Percentiles rank a stretch among this genome's conserved stretches.
Evolutionary conservation across 2,113 vertebrate genomes (phyloP).

Genomic region (Polypterus senegalus): DNA sequence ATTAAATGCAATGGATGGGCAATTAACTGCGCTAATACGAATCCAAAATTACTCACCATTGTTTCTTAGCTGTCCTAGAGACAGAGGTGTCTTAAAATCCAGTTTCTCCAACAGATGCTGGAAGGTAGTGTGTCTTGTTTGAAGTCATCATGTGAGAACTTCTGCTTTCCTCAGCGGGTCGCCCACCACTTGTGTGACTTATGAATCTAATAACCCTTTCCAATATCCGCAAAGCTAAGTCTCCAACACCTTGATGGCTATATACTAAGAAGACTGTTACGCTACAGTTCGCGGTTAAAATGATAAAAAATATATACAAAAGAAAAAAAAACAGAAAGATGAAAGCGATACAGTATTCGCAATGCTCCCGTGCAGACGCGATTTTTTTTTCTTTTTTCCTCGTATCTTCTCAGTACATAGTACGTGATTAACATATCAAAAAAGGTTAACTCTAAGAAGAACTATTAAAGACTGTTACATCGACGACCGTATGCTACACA

Average conservation of each 20-base stretch:
- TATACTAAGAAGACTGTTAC: constrained; percentile 59
- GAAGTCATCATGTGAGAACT: constrained; percentile 99
- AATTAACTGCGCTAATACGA: constrained; percentile 46
- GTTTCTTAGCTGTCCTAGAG: constrained; percentile 90
- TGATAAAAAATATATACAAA: constrained; percentile 62
- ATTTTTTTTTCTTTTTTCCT: constrained; percentile 57
- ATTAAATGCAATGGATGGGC: constrained; percentile 1
- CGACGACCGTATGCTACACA: no score
- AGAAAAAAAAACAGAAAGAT: no score
- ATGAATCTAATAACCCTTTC: constrained; percentile 99
- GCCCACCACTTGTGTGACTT: constrained; percentile 99
- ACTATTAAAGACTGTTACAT: no score
- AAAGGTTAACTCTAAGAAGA: background rate
- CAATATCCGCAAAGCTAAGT: constrained; percentile 95
- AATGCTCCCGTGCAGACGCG: constrained; percentile 71
- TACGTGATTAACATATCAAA: constrained; percentile 71
- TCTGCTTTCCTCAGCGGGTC: constrained; percentile 98
- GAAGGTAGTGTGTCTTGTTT: constrained; percentile 99
- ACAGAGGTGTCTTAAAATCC: constrained; percentile 98
- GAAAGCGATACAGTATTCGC: constrained; percentile 43
- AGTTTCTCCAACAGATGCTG: constrained; percentile 98
- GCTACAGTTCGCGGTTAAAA: constrained; percentile 61
- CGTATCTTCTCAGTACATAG: constrained; percentile 32
- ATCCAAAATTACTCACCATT: constrained; percentile 85
- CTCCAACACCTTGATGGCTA: constrained; percentile 88